A percentile compares a stretch with the other conserved stretches of the same genome.
phyloP scores from a whole-genome alignment of 2,888 invertebrate species.

The Pyralis farinalis region DNA sequence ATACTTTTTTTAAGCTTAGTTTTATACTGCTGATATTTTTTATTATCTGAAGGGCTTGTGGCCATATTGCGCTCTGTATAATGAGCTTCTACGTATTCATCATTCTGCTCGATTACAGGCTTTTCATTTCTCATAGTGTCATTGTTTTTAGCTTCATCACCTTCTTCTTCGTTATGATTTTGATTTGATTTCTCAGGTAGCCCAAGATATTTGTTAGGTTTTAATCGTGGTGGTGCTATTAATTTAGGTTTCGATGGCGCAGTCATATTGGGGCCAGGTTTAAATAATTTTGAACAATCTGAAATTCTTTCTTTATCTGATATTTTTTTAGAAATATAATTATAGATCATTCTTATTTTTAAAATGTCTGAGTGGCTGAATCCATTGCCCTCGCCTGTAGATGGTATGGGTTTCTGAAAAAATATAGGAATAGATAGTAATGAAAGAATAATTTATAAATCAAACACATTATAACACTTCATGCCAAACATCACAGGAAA shows the following conservation, averaged over 20 bases:
- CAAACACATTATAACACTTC: too few relatives aligned
- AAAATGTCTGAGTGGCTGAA: slow-evolving; percentile 38
- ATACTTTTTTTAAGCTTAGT: too few relatives aligned
- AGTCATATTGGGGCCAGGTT: slow-evolving; percentile 29
- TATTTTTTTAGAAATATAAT: slow-evolving; percentile 34
- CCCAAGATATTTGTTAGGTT: slow-evolving; percentile 39
- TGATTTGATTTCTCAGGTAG: slow-evolving; percentile 2
- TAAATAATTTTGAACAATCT: slow-evolving; percentile 46
- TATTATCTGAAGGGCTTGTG: too few relatives aligned
- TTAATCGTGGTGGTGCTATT: slow-evolving; percentile 26
- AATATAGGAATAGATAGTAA: too few relatives aligned
- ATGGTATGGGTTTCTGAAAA: background rate
- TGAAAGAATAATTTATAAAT: too few relatives aligned
- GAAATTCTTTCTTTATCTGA: slow-evolving; percentile 18
- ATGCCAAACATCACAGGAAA: too few relatives aligned
- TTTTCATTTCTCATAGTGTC: too few relatives aligned
- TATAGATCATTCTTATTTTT: slow-evolving; percentile 56
- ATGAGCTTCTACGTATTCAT: too few relatives aligned
- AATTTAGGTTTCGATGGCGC: background rate
- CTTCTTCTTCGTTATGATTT: slow-evolving; percentile 2
- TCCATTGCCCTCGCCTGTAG: slow-evolving; percentile 20
- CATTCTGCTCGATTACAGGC: too few relatives aligned
- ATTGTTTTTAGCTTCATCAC: background rate
- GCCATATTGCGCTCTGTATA: too few relatives aligned
- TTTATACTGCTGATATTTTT: too few relatives aligned